phyloP scores from a whole-genome alignment of 2,113 vertebrate species.

The Leucoraja erinaceus region DNA sequence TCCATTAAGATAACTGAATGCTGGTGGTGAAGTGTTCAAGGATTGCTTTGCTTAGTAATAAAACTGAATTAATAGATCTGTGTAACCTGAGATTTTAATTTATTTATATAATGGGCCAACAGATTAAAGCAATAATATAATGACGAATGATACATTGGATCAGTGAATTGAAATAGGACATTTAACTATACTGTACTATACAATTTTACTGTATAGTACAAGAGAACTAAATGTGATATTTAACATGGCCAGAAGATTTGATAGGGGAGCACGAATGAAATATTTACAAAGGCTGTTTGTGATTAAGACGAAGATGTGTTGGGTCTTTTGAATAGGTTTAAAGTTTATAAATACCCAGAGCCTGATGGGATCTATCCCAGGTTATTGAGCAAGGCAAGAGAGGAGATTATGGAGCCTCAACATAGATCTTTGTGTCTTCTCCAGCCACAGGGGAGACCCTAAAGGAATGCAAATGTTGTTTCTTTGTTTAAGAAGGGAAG shows the following conservation, averaged over 20 bases:
- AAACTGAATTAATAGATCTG: neutral
- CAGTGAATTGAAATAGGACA: neutral
- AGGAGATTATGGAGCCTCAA: too few species aligned
- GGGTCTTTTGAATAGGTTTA: too few species aligned
- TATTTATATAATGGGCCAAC: neutral
- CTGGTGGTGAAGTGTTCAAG: neutral
- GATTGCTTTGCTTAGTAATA: neutral
- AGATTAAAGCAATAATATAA: neutral
- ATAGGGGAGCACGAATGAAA: too few species aligned
- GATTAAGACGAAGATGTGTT: too few species aligned
- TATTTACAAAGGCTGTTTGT: too few species aligned
- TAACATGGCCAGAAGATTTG: neutral
- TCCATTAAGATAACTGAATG: neutral
- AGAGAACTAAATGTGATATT: neutral
- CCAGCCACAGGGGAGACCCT: too few species aligned
- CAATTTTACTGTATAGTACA: neutral
- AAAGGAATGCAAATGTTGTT: too few species aligned
- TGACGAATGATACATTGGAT: neutral
- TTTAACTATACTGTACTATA: neutral
- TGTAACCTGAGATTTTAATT: neutral
- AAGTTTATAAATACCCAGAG: too few species aligned
- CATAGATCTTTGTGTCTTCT: too few species aligned
- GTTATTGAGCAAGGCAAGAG: too few species aligned
- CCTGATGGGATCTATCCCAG: too few species aligned
- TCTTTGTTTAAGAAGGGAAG: too few species aligned